A percentile compares a stretch with the other conserved stretches of the same genome.
These are phyloP conservation scores for Drosophila yakuba DNA, from an alignment of 1,140 invertebrate species.

Conservation along the genomic window DNA sequence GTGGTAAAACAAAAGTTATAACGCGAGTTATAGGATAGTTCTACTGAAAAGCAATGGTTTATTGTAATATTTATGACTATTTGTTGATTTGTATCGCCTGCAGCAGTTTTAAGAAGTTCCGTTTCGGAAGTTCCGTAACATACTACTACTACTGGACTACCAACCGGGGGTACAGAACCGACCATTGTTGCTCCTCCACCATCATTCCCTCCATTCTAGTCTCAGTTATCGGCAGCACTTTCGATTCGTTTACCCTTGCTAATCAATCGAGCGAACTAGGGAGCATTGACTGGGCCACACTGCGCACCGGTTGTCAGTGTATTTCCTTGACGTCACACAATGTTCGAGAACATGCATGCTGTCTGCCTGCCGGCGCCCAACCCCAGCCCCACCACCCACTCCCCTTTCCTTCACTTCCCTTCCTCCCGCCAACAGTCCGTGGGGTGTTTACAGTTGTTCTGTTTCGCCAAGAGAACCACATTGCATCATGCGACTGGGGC, in stretches of 20 bases:
- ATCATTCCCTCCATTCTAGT: neutral
- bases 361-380: conserved; percentile 18
- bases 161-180: neutral
- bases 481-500: conserved; percentile 31
- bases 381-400: conserved; percentile 8
- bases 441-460: conserved; percentile 43
- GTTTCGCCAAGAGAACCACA: conserved; percentile 29
- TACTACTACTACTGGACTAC: too few species aligned
- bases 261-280: conserved; percentile 36
- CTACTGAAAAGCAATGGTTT: too few species aligned
- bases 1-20: too few species aligned
- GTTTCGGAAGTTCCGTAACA: too few species aligned
- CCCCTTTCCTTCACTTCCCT: neutral
- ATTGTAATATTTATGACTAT: too few species aligned
- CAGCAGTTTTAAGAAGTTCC: too few species aligned
- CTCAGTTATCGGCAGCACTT: conserved; percentile 15
- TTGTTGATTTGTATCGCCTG: too few species aligned
- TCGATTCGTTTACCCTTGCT: conserved; percentile 25
- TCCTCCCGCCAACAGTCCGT: neutral
- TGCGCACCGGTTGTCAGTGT: conserved; percentile 12
- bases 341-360: conserved; percentile 40
- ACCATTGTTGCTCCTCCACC: conserved; percentile 1
- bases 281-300: conserved; percentile 37
- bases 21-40: too few species aligned
- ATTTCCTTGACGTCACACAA: conserved; percentile 42